A percentile compares a stretch with the other conserved stretches of the same genome.
These are phyloP conservation scores for Rhinogobio ventralis DNA, from an alignment of 2,797 vertebrate genomes.

Conservation along the genomic window DNA sequence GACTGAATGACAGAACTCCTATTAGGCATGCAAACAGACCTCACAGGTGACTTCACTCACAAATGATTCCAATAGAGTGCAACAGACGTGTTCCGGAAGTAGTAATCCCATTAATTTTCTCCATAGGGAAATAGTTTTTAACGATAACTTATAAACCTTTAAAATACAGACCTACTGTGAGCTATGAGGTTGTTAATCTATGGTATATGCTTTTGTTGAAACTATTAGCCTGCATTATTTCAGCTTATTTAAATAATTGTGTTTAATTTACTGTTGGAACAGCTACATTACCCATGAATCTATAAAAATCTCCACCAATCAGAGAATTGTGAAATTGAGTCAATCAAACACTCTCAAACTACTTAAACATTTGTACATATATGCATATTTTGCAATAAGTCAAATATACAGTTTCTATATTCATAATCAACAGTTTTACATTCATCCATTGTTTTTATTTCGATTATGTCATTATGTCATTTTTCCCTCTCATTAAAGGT, in stretches of 20 bases:
- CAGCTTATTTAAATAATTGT: neutral
- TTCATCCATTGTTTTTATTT: too few relatives aligned
- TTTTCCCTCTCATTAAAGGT: too few relatives aligned
- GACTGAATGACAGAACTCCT: neutral
- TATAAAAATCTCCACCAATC: neutral
- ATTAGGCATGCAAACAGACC: neutral
- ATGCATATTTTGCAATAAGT: too few relatives aligned
- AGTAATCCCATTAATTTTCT: neutral
- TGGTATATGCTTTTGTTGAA: neutral
- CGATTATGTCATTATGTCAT: too few relatives aligned
- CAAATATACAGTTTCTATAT: neutral
- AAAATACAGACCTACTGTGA: neutral
- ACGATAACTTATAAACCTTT: neutral
- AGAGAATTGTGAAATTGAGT: neutral
- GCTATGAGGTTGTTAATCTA: neutral
- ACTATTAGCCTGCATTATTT: neutral
- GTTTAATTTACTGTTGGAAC: neutral
- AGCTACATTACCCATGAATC: neutral
- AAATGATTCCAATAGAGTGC: neutral
- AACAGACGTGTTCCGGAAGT: neutral
- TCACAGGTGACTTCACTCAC: neutral
- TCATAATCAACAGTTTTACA: too few relatives aligned
- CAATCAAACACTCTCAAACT: neutral
- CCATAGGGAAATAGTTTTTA: neutral
- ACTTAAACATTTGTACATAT: neutral